Percentiles rank a stretch among this genome's conserved stretches.
These are phyloP conservation scores for Cheirogaleus major DNA, from an alignment of 2,797 vertebrate genomes.

Conservation along the genomic window DNA sequence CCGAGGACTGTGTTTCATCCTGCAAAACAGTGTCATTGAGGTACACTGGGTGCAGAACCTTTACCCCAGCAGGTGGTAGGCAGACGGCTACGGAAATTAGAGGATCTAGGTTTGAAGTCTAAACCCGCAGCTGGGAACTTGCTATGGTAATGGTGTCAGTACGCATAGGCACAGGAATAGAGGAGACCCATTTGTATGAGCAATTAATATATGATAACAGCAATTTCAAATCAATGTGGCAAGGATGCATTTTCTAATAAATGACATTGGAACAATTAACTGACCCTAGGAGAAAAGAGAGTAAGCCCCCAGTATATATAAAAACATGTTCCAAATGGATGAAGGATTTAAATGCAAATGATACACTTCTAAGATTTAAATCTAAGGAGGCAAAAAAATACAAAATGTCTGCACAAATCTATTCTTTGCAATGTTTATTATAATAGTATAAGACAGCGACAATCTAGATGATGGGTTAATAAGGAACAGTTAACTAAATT, in stretches of 20 bases:
- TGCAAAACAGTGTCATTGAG: background rate
- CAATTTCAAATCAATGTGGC: background rate
- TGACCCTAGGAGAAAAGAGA: background rate
- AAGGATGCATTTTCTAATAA: background rate
- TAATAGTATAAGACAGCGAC: background rate
- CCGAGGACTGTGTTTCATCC: background rate
- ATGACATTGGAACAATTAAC: background rate
- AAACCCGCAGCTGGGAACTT: background rate
- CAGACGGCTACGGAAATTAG: background rate
- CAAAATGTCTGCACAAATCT: background rate
- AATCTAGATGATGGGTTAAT: background rate
- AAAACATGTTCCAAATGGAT: background rate
- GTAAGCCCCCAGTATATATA: background rate
- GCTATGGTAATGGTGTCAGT: background rate
- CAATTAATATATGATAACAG: background rate
- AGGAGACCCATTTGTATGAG: background rate
- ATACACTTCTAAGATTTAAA: background rate
- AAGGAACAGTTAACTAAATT: background rate
- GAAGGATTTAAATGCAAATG: background rate
- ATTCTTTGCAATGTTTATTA: background rate
- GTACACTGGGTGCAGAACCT: background rate
- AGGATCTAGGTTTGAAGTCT: background rate
- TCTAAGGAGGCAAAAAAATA: background rate
- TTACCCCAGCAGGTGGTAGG: background rate
- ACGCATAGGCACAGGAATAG: background rate